phyloP scores from a whole-genome alignment of 1,140 invertebrate species.

The Leptinotarsa defecta region DNA sequence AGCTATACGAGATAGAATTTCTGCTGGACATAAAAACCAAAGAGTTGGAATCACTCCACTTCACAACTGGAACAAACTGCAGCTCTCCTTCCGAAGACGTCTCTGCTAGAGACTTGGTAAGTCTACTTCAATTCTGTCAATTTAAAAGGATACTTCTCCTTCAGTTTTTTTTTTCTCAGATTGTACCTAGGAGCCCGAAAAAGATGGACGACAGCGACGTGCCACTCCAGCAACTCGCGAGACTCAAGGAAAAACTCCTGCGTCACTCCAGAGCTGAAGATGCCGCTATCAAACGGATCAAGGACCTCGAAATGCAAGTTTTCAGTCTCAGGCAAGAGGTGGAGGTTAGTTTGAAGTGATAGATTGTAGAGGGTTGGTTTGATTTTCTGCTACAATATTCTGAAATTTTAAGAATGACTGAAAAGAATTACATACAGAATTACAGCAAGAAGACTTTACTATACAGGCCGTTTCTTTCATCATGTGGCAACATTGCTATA shows the following conservation, averaged over 20 bases:
- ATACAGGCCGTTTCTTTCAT: too few relatives aligned
- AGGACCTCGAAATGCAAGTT: slow-evolving; percentile 76
- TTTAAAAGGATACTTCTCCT: too few relatives aligned
- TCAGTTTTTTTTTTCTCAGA: slow-evolving; percentile 30
- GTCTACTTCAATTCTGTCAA: neutral
- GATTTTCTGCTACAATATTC: too few relatives aligned
- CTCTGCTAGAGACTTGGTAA: slow-evolving; percentile 69
- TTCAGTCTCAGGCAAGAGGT: slow-evolving; percentile 63
- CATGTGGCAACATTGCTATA: too few relatives aligned
- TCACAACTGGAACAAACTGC: slow-evolving; percentile 62
- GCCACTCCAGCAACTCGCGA: slow-evolving; percentile 54
- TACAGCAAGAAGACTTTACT: too few relatives aligned
- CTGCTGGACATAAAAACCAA: slow-evolving; percentile 69
- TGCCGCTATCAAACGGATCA: slow-evolving; percentile 72
- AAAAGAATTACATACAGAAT: too few relatives aligned
- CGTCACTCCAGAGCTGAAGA: slow-evolving; percentile 73
- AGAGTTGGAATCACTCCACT: slow-evolving; percentile 72
- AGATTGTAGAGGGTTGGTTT: too few relatives aligned
- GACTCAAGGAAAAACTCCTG: slow-evolving; percentile 69
- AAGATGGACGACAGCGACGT: slow-evolving; percentile 52
- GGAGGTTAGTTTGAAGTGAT: slow-evolving; percentile 61
- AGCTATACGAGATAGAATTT: slow-evolving; percentile 65
- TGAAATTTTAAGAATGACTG: too few relatives aligned
- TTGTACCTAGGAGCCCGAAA: slow-evolving; percentile 45
- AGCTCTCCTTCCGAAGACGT: slow-evolving; percentile 80